Conservation (phyloP, 2,113 vertebrate genomes). For the Cinclus mexicanus region DNA sequence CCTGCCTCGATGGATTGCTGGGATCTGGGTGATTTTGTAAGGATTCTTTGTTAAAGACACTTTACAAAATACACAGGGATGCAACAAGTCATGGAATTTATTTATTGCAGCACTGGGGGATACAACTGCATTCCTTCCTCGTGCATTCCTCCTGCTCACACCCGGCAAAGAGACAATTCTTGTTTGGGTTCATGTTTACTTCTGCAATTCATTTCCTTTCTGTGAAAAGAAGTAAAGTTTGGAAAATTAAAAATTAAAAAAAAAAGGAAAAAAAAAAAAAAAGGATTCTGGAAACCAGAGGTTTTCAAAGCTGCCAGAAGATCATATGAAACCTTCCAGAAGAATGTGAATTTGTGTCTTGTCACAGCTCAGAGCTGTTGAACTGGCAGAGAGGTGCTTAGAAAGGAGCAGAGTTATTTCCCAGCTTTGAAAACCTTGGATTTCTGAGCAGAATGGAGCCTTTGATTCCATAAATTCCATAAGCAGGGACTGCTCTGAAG, state of each 20-base stretch:
- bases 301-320: slow-evolving; percentile 30
- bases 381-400: not conserved
- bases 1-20: not conserved
- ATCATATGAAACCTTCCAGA: not conserved
- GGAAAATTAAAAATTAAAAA: slow-evolving; percentile 37
- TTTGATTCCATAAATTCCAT: not conserved
- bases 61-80: slow-evolving; percentile 65
- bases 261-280: not conserved
- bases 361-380: not conserved
- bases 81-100: not conserved
- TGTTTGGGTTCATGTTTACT: slow-evolving; percentile 45
- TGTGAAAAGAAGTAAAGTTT: slow-evolving; percentile 70
- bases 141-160: slow-evolving; percentile 26
- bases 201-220: slow-evolving; percentile 68
- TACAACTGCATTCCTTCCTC: slow-evolving; percentile 20
- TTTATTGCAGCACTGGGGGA: slow-evolving; percentile 34
- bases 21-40: not conserved
- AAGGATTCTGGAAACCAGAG: not conserved
- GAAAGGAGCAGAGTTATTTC: not conserved
- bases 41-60: not conserved
- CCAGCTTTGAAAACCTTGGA: not conserved
- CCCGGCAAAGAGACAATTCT: slow-evolving; percentile 22
- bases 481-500: rapidly evolving
- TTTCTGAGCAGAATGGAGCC: not conserved
- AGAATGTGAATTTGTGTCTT: not conserved